Percentiles rank a stretch among this genome's conserved stretches.
Conservation (phyloP, 2,797 vertebrate genomes). For the Pagetopsis macropterus region DNA sequence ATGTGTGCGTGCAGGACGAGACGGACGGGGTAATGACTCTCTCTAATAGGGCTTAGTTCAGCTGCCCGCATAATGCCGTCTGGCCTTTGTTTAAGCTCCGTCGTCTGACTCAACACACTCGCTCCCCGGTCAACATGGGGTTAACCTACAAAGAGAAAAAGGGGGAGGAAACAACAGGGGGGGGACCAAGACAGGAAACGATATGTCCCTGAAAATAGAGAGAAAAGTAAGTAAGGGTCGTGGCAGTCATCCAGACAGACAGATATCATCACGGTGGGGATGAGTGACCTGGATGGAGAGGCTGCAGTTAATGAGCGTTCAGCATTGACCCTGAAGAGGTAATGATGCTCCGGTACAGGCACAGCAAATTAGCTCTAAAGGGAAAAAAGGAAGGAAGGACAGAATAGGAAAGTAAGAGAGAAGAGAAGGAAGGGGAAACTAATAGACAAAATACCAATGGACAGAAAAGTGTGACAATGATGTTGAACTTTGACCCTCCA, state of each 20-base stretch:
- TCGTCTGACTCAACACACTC: conserved; percentile 38
- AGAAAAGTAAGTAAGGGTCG: conserved; percentile 13
- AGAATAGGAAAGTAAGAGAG: background rate
- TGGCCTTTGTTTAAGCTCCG: conserved; percentile 56
- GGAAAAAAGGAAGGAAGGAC: background rate
- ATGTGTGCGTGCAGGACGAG: conserved; percentile 25
- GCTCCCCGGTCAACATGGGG: conserved; percentile 31
- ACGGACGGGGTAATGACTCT: conserved; percentile 63
- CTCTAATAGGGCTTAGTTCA: conserved; percentile 66
- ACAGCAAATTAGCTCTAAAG: conserved; percentile 53
- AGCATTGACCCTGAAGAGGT: conserved; percentile 53
- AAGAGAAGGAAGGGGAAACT: background rate
- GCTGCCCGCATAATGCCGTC: conserved; percentile 60
- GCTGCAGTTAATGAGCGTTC: conserved; percentile 55
- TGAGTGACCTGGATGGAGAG: conserved; percentile 44
- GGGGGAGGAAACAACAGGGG: background rate
- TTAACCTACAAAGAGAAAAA: conserved; percentile 55
- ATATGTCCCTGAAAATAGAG: conserved; percentile 27
- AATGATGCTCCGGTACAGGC: conserved; percentile 48
- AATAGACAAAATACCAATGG: conserved; percentile 16
- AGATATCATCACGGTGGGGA: conserved; percentile 43
- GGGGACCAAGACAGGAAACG: background rate
- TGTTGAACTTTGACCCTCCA: conserved; percentile 49
- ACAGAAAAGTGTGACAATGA: conserved; percentile 36
- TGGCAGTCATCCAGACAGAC: conserved; percentile 31